Conservation (phyloP, 2,888 invertebrate species). For the Leucoptera coffeella region DNA sequence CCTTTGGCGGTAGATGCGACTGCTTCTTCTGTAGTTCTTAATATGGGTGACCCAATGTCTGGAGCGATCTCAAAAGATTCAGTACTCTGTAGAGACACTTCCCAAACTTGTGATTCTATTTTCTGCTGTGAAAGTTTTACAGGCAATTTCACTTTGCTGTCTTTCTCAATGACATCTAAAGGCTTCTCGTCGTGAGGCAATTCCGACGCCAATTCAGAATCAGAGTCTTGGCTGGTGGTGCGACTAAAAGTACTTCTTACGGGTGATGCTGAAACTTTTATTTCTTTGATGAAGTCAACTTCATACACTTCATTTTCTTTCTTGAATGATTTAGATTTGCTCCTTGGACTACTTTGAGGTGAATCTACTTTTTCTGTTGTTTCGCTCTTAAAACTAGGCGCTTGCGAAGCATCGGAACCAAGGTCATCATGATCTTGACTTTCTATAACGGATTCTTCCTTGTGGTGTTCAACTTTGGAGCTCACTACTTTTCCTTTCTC, state of each 20-base stretch:
- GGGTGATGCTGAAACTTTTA: slow-evolving; percentile 45
- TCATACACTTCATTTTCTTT: slow-evolving; percentile 44
- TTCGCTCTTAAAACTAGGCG: slow-evolving; percentile 39
- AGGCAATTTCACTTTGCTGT: slow-evolving; percentile 27
- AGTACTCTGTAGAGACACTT: slow-evolving; percentile 32
- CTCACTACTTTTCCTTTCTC: slow-evolving; percentile 43
- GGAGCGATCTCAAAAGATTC: slow-evolving; percentile 30
- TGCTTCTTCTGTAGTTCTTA: slow-evolving; percentile 12
- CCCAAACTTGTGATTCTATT: slow-evolving; percentile 40
- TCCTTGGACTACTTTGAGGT: slow-evolving; percentile 35
- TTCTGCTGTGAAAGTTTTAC: slow-evolving; percentile 36
- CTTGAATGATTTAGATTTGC: slow-evolving; percentile 42
- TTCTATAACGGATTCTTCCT: slow-evolving; percentile 40
- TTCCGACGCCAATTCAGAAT: slow-evolving; percentile 47
- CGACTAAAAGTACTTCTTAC: slow-evolving; percentile 44
- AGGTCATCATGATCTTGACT: slow-evolving; percentile 43
- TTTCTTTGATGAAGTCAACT: slow-evolving; percentile 48
- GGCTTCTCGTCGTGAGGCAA: slow-evolving; percentile 37
- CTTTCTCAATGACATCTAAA: slow-evolving; percentile 29
- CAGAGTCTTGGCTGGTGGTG: slow-evolving; percentile 50
- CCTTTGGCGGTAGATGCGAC: slow-evolving; percentile 16
- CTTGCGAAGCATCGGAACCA: slow-evolving; percentile 41
- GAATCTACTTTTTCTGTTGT: slow-evolving; percentile 29
- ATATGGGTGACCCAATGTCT: slow-evolving; percentile 16
- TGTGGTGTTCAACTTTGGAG: slow-evolving; percentile 37